These are phyloP conservation scores for Diplolepis rosae DNA, from an alignment of 2,888 invertebrate species.

Conservation along the genomic window DNA sequence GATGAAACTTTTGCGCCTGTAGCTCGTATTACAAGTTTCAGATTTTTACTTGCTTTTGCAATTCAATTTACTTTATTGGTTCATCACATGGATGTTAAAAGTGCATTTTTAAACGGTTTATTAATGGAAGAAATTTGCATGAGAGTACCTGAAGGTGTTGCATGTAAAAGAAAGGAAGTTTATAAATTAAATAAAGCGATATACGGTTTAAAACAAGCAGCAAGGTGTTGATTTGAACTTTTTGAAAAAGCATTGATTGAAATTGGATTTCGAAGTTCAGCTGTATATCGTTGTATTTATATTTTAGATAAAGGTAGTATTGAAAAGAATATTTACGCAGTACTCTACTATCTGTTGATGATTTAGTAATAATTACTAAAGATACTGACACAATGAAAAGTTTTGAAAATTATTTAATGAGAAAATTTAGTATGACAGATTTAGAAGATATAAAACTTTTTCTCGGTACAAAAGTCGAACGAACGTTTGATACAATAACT, in stretches of 20 bases:
- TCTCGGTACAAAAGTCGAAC: too few species aligned
- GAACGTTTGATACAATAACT: too few species aligned
- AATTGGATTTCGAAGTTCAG: constrained; percentile 39
- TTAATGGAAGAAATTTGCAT: constrained; percentile 45
- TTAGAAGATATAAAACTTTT: too few species aligned
- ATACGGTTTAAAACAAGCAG: constrained; percentile 41
- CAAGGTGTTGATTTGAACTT: constrained; percentile 34
- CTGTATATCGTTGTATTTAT: constrained; percentile 41
- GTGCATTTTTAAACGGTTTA: constrained; percentile 37
- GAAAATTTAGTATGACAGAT: too few species aligned
- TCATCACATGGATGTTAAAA: constrained; percentile 42
- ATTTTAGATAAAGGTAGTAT: constrained; percentile 38
- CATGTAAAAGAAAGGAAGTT: constrained; percentile 24
- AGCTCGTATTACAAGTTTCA: constrained; percentile 42
- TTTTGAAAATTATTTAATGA: too few species aligned
- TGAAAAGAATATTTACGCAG: too few species aligned
- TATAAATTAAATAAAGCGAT: constrained; percentile 42
- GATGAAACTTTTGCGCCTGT: constrained; percentile 45
- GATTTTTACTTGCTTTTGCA: constrained; percentile 41
- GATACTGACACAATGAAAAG: too few species aligned
- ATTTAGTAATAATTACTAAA: too few species aligned
- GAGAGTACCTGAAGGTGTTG: constrained; percentile 41
- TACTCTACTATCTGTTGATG: too few species aligned
- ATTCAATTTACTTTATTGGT: constrained; percentile 39
- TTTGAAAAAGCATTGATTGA: constrained; percentile 36